Base-by-base conservation (phyloP, 2,113 vertebrate genomes). In the Sitta europaea region DNA sequence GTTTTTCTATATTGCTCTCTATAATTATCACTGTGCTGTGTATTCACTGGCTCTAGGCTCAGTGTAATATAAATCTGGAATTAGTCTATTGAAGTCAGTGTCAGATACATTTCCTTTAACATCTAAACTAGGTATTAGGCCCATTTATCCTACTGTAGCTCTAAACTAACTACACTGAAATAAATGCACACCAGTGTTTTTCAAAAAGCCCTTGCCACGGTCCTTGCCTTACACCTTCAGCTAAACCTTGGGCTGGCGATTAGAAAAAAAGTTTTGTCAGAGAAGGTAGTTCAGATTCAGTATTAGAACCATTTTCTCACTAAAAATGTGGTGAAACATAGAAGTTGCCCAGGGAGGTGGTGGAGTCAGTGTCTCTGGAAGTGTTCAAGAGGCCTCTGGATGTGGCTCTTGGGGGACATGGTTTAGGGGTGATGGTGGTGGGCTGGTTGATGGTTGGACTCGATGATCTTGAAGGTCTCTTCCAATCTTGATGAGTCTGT, bases 61-160 rank as follows among this genome's bases (percentile, higher is more conserved):
- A 50, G 4, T 50, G 59, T 67, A 83, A 88, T 77, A 88, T 94
- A 93, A 94, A 94, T 97, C 79, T 83, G 65, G 86, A 86, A 86
- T 90, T 82, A 90, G 71, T 80, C 90, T 91, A 71, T 29, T 86
- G 93, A 95, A 96, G 88, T 63, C 58, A 47, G 40, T 24, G 84
- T 95, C 94, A 53, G 81, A 76, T 93, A 31, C 74, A 13, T 91
- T 95, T 94, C 84, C 84, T 94, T 70, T 95, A 93, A 78, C 66
- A 84, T 82, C 86, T 90, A 65, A 90, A 88, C 74, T 66, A 77
- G 47, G 21, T 86, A 67, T 85, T 51, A 29, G 66, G 35, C 75
- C 91, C 71, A 76, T 94, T 94, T 82, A 90, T 92, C 55, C 90
- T 86, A 55, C 77, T 70, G 29, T 43, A 88, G 88, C 47, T 88